phyloP scores from a whole-genome alignment of 2,113 vertebrate species.

The Pycnonotus jocosus region DNA sequence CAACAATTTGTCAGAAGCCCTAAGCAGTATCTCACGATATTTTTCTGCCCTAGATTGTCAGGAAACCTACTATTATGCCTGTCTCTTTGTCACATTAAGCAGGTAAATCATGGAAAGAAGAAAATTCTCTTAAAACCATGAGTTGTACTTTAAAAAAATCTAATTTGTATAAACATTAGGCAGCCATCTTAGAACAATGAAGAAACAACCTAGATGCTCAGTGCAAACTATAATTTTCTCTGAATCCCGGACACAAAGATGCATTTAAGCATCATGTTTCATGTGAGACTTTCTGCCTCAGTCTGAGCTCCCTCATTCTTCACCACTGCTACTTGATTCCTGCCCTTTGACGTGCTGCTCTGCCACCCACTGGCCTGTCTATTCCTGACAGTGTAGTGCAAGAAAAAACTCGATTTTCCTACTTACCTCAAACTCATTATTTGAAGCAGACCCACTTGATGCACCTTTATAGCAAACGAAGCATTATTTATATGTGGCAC shows the following conservation, averaged over 20 bases:
- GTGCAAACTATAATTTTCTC: neutral
- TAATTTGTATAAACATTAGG: neutral
- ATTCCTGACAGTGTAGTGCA: neutral
- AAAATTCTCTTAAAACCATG: neutral
- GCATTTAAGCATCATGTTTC: neutral
- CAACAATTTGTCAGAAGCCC: neutral
- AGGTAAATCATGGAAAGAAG: neutral
- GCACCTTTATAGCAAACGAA: neutral
- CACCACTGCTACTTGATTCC: neutral
- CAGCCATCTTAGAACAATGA: neutral
- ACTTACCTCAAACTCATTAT: neutral
- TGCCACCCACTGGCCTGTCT: conserved; percentile 13
- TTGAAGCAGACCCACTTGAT: neutral
- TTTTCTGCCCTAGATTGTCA: neutral
- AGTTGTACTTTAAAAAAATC: neutral
- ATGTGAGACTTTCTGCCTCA: neutral
- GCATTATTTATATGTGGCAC: neutral
- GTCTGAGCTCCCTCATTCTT: neutral
- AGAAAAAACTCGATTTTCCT: neutral
- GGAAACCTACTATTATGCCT: neutral
- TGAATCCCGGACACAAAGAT: neutral
- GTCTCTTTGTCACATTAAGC: neutral
- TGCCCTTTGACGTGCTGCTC: neutral
- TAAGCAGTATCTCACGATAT: neutral
- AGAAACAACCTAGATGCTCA: neutral